Conservation (phyloP, 1,140 invertebrate genomes). For the Saccostrea glomerata region DNA sequence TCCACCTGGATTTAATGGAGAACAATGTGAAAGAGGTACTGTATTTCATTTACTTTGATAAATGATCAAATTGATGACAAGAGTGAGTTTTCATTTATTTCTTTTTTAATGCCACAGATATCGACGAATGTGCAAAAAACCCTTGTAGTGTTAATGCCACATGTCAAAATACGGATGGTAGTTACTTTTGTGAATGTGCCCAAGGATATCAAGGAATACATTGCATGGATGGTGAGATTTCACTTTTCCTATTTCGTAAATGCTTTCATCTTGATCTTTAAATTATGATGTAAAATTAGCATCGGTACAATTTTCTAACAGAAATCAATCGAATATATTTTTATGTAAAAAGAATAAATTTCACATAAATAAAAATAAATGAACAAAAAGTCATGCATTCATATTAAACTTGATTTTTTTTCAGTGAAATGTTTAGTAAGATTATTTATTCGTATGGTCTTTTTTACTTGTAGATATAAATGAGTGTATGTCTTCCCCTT, state of each 20-base stretch:
- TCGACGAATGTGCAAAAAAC: neutral
- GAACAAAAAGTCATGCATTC: no score
- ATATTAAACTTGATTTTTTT: no score
- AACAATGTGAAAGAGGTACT: neutral
- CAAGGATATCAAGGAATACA: neutral
- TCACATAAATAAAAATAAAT: neutral
- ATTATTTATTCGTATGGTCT: neutral
- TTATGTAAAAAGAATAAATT: no score
- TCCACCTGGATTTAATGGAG: neutral
- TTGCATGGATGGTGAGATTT: neutral
- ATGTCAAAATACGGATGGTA: constrained; percentile 6
- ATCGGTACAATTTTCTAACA: no score
- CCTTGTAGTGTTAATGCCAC: neutral
- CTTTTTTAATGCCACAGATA: neutral
- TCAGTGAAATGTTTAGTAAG: neutral
- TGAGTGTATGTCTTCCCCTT: neutral
- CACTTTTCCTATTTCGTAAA: neutral
- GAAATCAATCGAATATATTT: no score
- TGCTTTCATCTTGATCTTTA: neutral
- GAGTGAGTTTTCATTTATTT: no score
- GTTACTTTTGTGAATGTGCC: neutral
- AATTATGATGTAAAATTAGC: no score
- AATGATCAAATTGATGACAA: no score
- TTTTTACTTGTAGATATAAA: constrained; percentile 32
- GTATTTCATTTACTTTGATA: neutral